Percentiles rank a stretch among this genome's conserved stretches.
These are phyloP conservation scores for Drosophila insularis DNA, from an alignment of 1,140 invertebrate genomes.

Conservation along the genomic window DNA sequence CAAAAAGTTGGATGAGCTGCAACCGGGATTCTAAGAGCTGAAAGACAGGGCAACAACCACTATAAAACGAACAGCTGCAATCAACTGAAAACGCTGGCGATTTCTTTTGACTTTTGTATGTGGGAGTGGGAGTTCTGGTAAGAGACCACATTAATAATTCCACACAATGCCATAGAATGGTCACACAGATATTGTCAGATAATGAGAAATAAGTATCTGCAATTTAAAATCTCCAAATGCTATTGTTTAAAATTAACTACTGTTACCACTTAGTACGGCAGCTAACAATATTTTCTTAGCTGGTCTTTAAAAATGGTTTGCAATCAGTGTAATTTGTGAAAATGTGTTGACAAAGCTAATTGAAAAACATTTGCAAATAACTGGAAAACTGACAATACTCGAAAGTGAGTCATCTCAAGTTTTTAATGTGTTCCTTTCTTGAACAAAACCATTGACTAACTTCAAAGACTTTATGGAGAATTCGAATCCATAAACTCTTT, in stretches of 20 bases:
- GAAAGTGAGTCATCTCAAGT: too few species aligned
- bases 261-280: too few species aligned
- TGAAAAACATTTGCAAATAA: not conserved
- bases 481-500: too few species aligned
- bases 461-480: too few species aligned
- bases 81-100: slow-evolving; percentile 70
- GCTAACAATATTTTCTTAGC: not conserved
- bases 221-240: not conserved
- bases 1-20: slow-evolving; percentile 10
- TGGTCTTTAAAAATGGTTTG: too few species aligned
- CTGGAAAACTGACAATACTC: too few species aligned
- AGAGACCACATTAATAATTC: slow-evolving; percentile 52
- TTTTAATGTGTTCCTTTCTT: too few species aligned
- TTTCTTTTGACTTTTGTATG: slow-evolving; percentile 52
- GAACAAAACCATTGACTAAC: too few species aligned
- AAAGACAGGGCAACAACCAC: slow-evolving; percentile 27
- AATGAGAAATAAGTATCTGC: slow-evolving; percentile 43
- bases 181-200: slow-evolving; percentile 15
- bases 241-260: not conserved
- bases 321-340: too few species aligned
- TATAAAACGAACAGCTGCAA: slow-evolving; percentile 49
- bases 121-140: slow-evolving; percentile 43
- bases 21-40: slow-evolving; percentile 27
- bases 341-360: not conserved
- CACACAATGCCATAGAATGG: slow-evolving; percentile 21